These are phyloP conservation scores for Perca flavescens DNA, from an alignment of 2,113 vertebrate genomes.

Conservation along the genomic window DNA sequence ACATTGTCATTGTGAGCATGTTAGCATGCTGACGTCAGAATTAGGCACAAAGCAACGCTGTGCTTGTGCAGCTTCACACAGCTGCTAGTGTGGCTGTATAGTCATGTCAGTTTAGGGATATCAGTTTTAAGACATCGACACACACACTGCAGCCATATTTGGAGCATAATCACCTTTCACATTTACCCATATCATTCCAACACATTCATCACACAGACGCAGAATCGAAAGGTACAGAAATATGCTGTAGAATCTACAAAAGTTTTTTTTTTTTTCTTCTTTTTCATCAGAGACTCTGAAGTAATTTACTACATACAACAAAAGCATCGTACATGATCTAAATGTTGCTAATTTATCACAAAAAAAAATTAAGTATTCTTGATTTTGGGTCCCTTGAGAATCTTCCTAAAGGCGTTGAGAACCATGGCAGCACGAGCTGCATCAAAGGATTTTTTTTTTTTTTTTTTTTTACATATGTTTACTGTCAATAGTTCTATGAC, in stretches of 20 bases:
- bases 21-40: not conserved
- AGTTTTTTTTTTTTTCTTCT: not conserved
- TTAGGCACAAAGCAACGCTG: not conserved
- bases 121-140: not conserved
- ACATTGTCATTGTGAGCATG: not conserved
- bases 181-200: not conserved
- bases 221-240: not conserved
- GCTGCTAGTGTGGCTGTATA: not conserved
- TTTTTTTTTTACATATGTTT: not conserved
- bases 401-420: not conserved
- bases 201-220: not conserved
- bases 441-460: not conserved
- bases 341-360: no score
- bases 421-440: not conserved
- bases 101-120: not conserved
- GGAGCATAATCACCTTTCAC: not conserved
- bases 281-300: not conserved
- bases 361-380: not conserved
- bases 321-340: not conserved
- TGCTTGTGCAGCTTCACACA: no score
- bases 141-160: not conserved
- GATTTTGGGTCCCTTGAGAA: not conserved
- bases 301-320: not conserved
- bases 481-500: constrained; percentile 1
- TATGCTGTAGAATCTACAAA: not conserved